Percentiles rank a stretch among this genome's conserved stretches.
Conservation (phyloP, 2,888 invertebrate species). For the Clistopyga incitator region DNA sequence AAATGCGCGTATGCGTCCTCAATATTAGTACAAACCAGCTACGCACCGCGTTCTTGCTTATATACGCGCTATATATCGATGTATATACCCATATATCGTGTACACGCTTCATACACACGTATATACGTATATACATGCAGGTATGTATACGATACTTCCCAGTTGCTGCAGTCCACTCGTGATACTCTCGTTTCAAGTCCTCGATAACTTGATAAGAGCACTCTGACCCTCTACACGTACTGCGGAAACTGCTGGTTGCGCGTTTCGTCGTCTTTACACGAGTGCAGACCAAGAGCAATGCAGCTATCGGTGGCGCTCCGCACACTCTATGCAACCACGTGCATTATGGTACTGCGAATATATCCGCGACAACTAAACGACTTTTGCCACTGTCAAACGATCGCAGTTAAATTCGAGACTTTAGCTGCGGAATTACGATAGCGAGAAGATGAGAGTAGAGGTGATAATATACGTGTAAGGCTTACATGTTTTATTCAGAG, state of each 20-base stretch:
- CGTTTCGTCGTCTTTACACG: constrained; percentile 36
- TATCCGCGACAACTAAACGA: constrained; percentile 29
- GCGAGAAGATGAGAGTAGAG: constrained; percentile 22
- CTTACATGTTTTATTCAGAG: neutral
- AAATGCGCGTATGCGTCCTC: constrained; percentile 3
- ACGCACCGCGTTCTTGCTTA: neutral
- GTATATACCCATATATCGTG: too few relatives aligned
- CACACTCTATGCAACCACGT: neutral
- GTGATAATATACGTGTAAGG: constrained; percentile 17
- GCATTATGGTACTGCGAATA: constrained; percentile 8
- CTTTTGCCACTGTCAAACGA: constrained; percentile 47
- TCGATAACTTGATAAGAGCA: constrained; percentile 58
- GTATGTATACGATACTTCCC: neutral
- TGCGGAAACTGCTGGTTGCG: constrained; percentile 43
- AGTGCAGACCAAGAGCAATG: constrained; percentile 13
- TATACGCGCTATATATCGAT: neutral
- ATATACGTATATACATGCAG: neutral
- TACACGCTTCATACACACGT: neutral
- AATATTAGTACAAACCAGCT: neutral
- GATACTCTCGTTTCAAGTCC: constrained; percentile 50
- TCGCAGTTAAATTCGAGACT: constrained; percentile 55
- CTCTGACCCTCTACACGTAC: constrained; percentile 14
- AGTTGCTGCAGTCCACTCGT: constrained; percentile 32
- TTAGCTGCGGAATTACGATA: constrained; percentile 41
- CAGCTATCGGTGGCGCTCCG: constrained; percentile 23